Base-by-base conservation (phyloP, 2,797 vertebrate genomes). In the Xenentodon cancila region DNA sequence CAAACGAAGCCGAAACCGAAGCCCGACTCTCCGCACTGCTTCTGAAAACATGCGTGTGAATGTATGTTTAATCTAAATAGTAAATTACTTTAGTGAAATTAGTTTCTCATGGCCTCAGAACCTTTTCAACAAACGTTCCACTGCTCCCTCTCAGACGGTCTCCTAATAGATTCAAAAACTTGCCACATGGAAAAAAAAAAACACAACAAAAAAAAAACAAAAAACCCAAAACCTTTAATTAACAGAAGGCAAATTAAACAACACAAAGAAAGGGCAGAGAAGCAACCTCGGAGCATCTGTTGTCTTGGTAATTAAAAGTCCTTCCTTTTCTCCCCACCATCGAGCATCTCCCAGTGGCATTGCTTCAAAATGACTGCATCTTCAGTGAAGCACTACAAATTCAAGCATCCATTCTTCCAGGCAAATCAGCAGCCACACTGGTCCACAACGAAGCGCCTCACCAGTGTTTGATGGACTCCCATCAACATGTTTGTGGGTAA, bases 221-320 rank as follows among this genome's bases (percentile, higher is more conserved):
- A 50, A 40, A 68, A 80, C 86, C 82, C 73, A 71, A 37, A 13
- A 47, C 64, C 46, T 83, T 90, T 91, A 89, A 91, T 91, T 90
- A 90, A 82, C 79, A 78, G 75, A 75, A 49, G 73, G 84, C 85
- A 91, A 88, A 89, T 90, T 87, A 82, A 89, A 91, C 88, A 58
- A 85, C 60, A 32, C 71, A 80, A 79, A 80, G 68, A 47, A 88
- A 83, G 84, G 80, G 77, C 74, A 87, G 75, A 54, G 74, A 77
- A 64, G 79, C 69, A 81, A 84, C 80, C 73, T 82, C 75, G 73
- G 75, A 88, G 79, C 88, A 84, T 85, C 79, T 89, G 81, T 77
- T 87, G 78, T 89, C 81, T 89, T 88, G 88, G 84, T 89, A 90
- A 91, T 91, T 91, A 90, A 90, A 91, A 86, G 70, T 80, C 75